Base-by-base conservation (phyloP, 2,797 vertebrate genomes). In the Sparidentex hasta region DNA sequence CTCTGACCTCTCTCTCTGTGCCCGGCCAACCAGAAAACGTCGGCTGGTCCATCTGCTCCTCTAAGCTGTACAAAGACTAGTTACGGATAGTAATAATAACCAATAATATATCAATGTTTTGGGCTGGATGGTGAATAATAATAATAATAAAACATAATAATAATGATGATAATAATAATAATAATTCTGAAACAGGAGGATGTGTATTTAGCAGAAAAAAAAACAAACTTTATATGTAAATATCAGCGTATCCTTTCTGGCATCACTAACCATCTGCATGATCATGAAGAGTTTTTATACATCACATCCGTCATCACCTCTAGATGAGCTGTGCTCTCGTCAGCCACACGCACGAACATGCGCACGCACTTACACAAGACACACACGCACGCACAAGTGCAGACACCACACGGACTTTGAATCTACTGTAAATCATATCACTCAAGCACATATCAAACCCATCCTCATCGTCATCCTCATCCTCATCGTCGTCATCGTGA, bases 51-150 rank as follows among this genome's bases (percentile, higher is more conserved):
- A 78, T 88, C 85, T 79, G 89, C 88, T 94, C 92, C 93, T 94
- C 92, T 91, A 84, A 91, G 93, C 92, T 95, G 95, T 95, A 94
- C 91, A 96, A 95, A 95, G 94, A 94, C 93, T 95, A 95, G 94
- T 93, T 93, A 93, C 79, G 81, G 92, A 94, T 93, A 94, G 93
- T 95, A 95, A 94, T 94, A 95, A 94, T 94, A 94, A 92, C 91
- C 93, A 91, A 91, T 94, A 93, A 96, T 95, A 95, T 96, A 95
- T 95, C 95, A 92, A 87, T 91, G 93, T 94, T 92, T 84, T 90
- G 91, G 93, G 92, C 92, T 93, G 93, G 93, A 93, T 92, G 93
- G 90, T 93, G 90, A 93, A 89, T 73, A 88, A 92, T 86, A 86
- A 93, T 90, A 65, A 86, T 80, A 63, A 91, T 89, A 83, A 90